Evolutionary conservation across 2,888 invertebrate species (phyloP), one percentile per base, ranked within the genome.

Genomic region (Brachynemurus nebulosus): DNA sequence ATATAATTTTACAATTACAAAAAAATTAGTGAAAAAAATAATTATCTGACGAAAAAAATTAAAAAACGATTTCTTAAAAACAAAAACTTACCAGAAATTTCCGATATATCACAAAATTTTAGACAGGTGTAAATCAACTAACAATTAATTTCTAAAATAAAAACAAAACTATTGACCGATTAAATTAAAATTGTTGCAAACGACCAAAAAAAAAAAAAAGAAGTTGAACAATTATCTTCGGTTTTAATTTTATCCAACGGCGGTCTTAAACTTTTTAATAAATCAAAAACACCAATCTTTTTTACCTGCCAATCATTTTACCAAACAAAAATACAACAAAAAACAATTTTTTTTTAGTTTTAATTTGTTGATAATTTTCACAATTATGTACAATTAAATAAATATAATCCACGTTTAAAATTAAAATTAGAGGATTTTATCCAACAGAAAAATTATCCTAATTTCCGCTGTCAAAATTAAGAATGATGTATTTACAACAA

Each of bases 51-150:
- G n/a, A n/a, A n/a, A n/a, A n/a, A n/a, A n/a, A n/a, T n/a, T n/a
- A n/a, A n/a, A n/a, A n/a, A n/a, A n/a, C n/a, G n/a, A n/a, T n/a
- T n/a, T n/a, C n/a, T n/a, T n/a, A n/a, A n/a, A n/a, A n/a, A n/a
- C n/a, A 33, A 33, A 33, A 33, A 33, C 16, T 33, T 33, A 14
- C 12, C 12, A 37, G 19, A 20, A 35, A 51, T 54, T 59, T 55
- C 57, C 60, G 59, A 61, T 61, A 60, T 59, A 61, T 61, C 61
- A 61, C 59, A 48, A 58, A n/a, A n/a, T n/a, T 60, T 37, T 44
- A 59, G 60, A 60, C 60, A 61, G 53, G 59, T 56, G 53, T 58
- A 57, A 60, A 61, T 61, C 60, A 60, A 55, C 30, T 30, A n/a
- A 30, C 30, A n/a, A n/a, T n/a, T n/a, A n/a, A n/a, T n/a, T n/a